Conservation (phyloP, 2,113 vertebrate species). For the Anarrhichthys ocellatus region DNA sequence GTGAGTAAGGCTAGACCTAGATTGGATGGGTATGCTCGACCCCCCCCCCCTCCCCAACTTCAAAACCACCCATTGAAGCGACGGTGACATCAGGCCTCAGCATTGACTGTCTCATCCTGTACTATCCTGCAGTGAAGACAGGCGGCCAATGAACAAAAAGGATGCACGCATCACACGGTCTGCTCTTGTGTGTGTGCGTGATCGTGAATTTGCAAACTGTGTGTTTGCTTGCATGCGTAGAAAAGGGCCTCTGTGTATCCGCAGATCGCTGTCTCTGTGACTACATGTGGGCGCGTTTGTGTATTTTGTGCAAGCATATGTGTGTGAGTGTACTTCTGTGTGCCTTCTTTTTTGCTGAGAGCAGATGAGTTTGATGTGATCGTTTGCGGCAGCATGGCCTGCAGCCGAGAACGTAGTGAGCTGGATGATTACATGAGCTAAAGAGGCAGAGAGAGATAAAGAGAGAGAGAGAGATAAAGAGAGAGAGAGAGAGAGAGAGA, state of each 20-base stretch:
- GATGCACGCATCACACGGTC: background rate
- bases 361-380: slow-evolving; percentile 78
- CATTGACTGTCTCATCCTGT: background rate
- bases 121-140: background rate
- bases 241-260: background rate
- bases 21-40: slow-evolving; percentile 34
- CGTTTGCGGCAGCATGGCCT: slow-evolving; percentile 74
- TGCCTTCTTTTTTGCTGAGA: slow-evolving; percentile 34
- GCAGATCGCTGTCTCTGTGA: slow-evolving; percentile 9
- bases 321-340: background rate
- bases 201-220: background rate
- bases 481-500: background rate
- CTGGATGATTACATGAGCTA: slow-evolving; percentile 79
- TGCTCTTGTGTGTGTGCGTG: background rate
- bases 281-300: slow-evolving; percentile 3
- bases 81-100: slow-evolving; percentile 1
- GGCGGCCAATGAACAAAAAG: background rate
- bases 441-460: slow-evolving; percentile 66
- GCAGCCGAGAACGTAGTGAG: slow-evolving; percentile 69
- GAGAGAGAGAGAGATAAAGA: background rate
- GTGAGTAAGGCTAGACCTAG: slow-evolving; percentile 31
- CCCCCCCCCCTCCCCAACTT: background rate
- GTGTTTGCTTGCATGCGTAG: background rate
- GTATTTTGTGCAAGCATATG: slow-evolving; percentile 1
- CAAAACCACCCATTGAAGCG: slow-evolving; percentile 6